phyloP scores from a whole-genome alignment of 2,797 vertebrate genomes.

The Thaleichthys pacificus region DNA sequence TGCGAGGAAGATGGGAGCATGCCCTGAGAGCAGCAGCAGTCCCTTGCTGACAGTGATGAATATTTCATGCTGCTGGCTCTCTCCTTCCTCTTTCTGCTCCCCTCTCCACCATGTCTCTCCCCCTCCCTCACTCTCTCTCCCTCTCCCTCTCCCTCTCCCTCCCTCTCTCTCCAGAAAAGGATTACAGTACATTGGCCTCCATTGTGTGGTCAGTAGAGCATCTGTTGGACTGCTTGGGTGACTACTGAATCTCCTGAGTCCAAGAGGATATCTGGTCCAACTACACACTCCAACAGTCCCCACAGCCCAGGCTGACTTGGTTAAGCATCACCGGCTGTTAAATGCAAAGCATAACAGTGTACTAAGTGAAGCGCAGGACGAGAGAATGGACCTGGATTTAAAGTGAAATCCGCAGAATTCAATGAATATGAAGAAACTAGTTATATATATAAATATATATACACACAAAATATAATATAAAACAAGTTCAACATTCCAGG shows the following conservation, averaged over 20 bases:
- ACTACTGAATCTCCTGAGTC: constrained; percentile 49
- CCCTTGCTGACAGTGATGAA: constrained; percentile 43
- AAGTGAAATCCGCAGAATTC: background rate
- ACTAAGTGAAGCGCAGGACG: constrained; percentile 37
- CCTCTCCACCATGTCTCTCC: constrained; percentile 22
- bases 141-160: background rate
- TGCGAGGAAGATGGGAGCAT: constrained; percentile 16
- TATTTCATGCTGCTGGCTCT: constrained; percentile 50
- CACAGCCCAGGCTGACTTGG: constrained; percentile 49
- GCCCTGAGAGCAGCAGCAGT: constrained; percentile 18
- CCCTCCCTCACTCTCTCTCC: constrained; percentile 11
- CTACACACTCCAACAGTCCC: constrained; percentile 40
- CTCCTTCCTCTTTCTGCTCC: constrained; percentile 19
- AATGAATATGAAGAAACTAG: background rate
- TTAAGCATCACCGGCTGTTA: constrained; percentile 42
- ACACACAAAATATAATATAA: too few species aligned
- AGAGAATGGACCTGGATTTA: background rate
- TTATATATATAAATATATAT: too few species aligned
- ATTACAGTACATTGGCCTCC: constrained; percentile 53
- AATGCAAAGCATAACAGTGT: constrained; percentile 30
- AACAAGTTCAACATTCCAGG: background rate
- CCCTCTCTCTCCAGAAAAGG: constrained; percentile 41
- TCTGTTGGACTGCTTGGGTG: constrained; percentile 42
- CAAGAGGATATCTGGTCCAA: constrained; percentile 55
- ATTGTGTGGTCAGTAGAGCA: constrained; percentile 60